These are phyloP conservation scores for Leptonema lineaticorne DNA, from an alignment of 1,140 invertebrate species.

Conservation along the genomic window DNA sequence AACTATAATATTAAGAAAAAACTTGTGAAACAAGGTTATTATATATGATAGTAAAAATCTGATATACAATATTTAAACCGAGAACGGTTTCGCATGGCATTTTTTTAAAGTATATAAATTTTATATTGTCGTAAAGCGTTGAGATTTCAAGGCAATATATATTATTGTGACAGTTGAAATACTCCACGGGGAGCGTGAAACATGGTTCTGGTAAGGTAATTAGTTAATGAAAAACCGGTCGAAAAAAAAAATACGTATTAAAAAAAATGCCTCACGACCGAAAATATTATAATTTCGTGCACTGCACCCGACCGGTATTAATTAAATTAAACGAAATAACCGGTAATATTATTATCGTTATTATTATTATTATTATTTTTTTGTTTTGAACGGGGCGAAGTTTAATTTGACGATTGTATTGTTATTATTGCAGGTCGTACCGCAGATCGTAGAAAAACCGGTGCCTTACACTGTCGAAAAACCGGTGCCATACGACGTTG, in stretches of 20 bases:
- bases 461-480: conserved; percentile 77
- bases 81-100: too few species aligned
- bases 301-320: background rate
- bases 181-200: conserved; percentile 11
- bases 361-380: too few species aligned
- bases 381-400: background rate
- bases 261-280: too few species aligned
- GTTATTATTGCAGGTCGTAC: conserved; percentile 52
- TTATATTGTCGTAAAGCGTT: background rate
- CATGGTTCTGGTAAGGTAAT: conserved; percentile 3
- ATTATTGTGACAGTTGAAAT: conserved; percentile 15
- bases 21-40: too few species aligned
- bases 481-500: conserved; percentile 72
- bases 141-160: background rate
- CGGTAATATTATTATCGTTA: too few species aligned
- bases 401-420: background rate
- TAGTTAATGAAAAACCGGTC: conserved; percentile 8
- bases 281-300: background rate
- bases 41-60: too few species aligned
- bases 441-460: conserved; percentile 68
- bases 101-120: too few species aligned
- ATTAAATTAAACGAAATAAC: conserved; percentile 2
- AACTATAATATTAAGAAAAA: too few species aligned
- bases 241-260: background rate
- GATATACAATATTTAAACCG: too few species aligned